Percentiles rank a stretch among this genome's conserved stretches.
These are phyloP conservation scores for Pseudopipra pipra DNA, from an alignment of 2,113 vertebrate species.

Conservation along the genomic window DNA sequence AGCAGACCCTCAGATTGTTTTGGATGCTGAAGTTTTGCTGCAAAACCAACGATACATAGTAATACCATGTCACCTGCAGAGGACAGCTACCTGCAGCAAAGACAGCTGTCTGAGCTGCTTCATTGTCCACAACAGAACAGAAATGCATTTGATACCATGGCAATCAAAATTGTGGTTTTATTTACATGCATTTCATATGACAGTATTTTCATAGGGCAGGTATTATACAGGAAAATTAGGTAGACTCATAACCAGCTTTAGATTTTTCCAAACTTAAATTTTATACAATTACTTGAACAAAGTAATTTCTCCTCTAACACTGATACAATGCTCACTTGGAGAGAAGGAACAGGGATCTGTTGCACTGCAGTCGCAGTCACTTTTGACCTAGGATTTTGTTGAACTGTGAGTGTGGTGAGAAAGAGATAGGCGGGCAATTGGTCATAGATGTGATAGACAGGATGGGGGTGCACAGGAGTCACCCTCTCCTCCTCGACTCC, in stretches of 20 bases:
- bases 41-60: background rate
- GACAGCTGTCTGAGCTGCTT: background rate
- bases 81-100: background rate
- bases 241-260: background rate
- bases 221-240: background rate
- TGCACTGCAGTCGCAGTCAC: background rate
- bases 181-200: background rate
- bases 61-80: background rate
- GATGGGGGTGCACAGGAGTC: background rate
- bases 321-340: fast-evolving
- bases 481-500: fast-evolving
- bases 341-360: background rate
- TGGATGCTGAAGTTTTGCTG: background rate
- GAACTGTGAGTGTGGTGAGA: background rate
- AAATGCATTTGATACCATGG: background rate
- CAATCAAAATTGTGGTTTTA: background rate
- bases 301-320: background rate
- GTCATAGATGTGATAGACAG: background rate
- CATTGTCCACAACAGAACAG: background rate
- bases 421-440: background rate
- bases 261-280: background rate
- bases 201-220: background rate
- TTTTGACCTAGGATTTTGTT: background rate
- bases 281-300: background rate
- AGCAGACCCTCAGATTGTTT: background rate